phyloP scores from a whole-genome alignment of 2,888 invertebrate species.

The Pandemis cinnamomeana region DNA sequence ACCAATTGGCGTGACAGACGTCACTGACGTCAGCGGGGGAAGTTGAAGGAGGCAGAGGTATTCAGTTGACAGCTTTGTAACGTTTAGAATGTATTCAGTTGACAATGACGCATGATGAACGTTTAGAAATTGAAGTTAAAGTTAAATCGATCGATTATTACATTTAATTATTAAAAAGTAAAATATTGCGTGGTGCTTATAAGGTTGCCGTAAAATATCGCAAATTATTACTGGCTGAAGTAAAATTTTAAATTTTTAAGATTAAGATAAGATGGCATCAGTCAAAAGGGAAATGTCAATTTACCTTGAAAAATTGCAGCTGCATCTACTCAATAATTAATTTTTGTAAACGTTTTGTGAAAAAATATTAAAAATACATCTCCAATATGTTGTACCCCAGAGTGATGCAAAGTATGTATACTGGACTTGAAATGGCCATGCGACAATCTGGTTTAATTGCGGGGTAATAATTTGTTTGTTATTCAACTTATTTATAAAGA shows the following conservation, averaged over 20 bases:
- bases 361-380: neutral
- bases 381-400: conserved; percentile 3
- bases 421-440: neutral
- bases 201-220: no score
- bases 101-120: neutral
- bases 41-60: neutral
- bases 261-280: no score
- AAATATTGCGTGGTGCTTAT: no score
- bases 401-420: neutral
- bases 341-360: neutral
- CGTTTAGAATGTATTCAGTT: neutral
- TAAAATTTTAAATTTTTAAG: no score
- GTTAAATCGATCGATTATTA: conserved; percentile 1
- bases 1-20: conserved; percentile 35
- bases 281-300: neutral
- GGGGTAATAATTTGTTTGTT: neutral
- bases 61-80: neutral
- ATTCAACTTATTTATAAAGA: neutral
- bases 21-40: conserved; percentile 3
- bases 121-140: conserved; percentile 5
- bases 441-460: conserved; percentile 2
- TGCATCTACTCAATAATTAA: neutral
- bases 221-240: no score
- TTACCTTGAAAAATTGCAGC: neutral
- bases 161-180: no score